Conservation (phyloP, 2,797 vertebrate genomes). For the Chaunax sp. region DNA sequence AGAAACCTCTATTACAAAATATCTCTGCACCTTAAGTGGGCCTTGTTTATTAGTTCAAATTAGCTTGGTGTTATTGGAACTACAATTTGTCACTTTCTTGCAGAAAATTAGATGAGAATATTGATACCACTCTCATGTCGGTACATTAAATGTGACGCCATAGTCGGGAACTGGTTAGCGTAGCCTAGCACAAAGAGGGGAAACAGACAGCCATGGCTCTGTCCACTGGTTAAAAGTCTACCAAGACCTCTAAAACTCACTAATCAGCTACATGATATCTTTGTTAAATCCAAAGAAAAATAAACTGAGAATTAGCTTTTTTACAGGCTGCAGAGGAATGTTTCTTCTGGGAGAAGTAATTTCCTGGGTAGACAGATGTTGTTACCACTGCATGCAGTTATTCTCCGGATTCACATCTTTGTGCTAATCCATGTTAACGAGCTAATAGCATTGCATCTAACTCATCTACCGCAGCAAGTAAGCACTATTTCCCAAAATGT, state of each 20-base stretch:
- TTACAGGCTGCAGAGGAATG: neutral
- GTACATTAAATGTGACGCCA: neutral
- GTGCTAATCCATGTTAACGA: neutral
- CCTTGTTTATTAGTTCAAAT: neutral
- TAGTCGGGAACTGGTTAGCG: neutral
- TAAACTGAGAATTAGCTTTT: neutral
- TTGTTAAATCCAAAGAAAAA: neutral
- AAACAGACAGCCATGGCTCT: neutral
- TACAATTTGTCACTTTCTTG: neutral
- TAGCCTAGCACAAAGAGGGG: constrained; percentile 1
- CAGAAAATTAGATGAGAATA: neutral
- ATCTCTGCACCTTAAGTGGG: neutral
- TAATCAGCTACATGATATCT: neutral
- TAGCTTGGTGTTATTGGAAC: neutral
- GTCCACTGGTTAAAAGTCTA: neutral
- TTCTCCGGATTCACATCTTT: neutral
- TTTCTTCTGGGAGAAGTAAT: neutral
- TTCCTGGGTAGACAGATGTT: neutral
- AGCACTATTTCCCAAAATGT: neutral
- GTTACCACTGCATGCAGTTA: too few species aligned
- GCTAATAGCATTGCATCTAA: neutral
- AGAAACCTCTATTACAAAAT: neutral
- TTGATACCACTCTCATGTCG: neutral
- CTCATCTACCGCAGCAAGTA: neutral
- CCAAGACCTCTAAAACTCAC: neutral